These are phyloP conservation scores for Drosophila monieri DNA, from an alignment of 2,888 invertebrate species.

Conservation along the genomic window DNA sequence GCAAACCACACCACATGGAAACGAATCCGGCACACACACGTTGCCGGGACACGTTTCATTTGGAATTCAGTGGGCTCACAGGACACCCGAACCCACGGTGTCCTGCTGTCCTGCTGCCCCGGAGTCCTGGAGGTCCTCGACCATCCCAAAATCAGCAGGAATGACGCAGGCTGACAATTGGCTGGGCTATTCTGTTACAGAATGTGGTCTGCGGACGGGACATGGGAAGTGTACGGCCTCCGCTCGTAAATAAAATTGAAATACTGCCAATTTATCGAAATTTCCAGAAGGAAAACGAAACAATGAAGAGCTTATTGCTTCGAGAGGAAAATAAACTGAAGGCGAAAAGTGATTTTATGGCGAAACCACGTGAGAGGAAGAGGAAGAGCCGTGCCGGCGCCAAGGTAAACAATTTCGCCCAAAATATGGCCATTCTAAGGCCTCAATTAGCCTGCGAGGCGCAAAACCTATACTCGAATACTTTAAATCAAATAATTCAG, in stretches of 20 bases:
- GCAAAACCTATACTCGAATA: neutral
- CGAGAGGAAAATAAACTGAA: neutral
- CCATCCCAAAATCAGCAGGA: slow-evolving; percentile 13
- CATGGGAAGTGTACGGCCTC: too few species aligned
- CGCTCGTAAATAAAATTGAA: neutral
- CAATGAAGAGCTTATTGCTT: neutral
- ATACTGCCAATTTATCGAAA: neutral
- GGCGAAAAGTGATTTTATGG: slow-evolving; percentile 1
- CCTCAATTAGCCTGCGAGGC: neutral
- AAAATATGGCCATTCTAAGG: slow-evolving; percentile 1
- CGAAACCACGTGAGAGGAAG: neutral
- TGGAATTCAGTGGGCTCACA: slow-evolving; percentile 8
- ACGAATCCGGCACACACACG: slow-evolving; percentile 37
- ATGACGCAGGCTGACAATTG: slow-evolving; percentile 24
- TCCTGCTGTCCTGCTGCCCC: neutral
- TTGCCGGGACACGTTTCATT: slow-evolving; percentile 49
- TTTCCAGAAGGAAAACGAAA: neutral
- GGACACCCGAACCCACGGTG: neutral
- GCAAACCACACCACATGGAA: neutral
- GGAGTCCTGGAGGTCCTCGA: neutral
- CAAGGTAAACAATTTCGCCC: slow-evolving; percentile 1
- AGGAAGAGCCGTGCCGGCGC: neutral
- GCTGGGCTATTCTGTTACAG: slow-evolving; percentile 6
- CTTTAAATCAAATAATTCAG: neutral
- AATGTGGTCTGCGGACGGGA: too few species aligned